phyloP scores from a whole-genome alignment of 2,888 invertebrate genomes.

The Apodemia duryi region DNA sequence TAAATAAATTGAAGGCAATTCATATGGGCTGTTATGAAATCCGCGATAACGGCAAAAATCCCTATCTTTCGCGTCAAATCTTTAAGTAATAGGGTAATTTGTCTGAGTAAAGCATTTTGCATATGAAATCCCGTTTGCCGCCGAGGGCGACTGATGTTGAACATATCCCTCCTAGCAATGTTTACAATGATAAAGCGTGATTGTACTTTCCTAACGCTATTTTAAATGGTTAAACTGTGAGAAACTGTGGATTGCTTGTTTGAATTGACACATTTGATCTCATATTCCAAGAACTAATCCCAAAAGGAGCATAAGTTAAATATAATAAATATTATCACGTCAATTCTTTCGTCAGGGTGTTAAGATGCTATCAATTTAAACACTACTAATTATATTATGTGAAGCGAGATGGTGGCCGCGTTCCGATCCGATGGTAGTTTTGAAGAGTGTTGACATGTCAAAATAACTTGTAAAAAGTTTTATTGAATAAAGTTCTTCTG shows the following conservation, averaged over 20 bases:
- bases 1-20: conserved; percentile 31
- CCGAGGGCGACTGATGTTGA: conserved; percentile 50
- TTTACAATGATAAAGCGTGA: conserved; percentile 26
- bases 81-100: conserved; percentile 69
- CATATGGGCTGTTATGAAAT: conserved; percentile 30
- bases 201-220: conserved; percentile 20
- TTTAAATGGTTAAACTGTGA: conserved; percentile 17
- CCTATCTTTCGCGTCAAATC: conserved; percentile 62
- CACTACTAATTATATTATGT: too few relatives aligned
- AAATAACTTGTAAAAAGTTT: too few relatives aligned
- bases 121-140: conserved; percentile 59
- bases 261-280: not conserved
- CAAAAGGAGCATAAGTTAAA: not conserved
- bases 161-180: conserved; percentile 29
- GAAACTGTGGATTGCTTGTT: conserved; percentile 12
- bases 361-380: too few relatives aligned
- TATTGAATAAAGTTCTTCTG: too few relatives aligned
- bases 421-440: too few relatives aligned
- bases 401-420: too few relatives aligned
- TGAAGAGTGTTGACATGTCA: too few relatives aligned
- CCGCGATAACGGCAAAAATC: conserved; percentile 47
- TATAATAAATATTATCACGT: not conserved
- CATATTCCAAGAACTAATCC: not conserved
- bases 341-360: too few relatives aligned
- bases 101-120: conserved; percentile 62